phyloP scores from a whole-genome alignment of 2,113 vertebrate species.

The Hepsetus odoe region DNA sequence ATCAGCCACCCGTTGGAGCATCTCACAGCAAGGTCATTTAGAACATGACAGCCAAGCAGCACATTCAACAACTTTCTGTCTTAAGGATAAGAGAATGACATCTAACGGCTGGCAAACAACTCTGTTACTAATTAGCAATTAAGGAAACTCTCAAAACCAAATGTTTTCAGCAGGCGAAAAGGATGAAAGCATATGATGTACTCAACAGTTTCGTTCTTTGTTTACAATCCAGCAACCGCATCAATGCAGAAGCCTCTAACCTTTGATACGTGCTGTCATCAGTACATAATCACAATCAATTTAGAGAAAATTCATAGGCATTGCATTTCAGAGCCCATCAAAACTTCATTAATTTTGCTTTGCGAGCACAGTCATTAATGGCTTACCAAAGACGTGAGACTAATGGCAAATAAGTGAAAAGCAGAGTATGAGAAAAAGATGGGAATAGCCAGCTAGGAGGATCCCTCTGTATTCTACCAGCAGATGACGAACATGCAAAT shows the following conservation, averaged over 20 bases:
- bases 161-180: background rate
- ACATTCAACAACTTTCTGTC: constrained; percentile 11
- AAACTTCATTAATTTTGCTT: constrained; percentile 67
- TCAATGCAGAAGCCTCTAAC: constrained; percentile 55
- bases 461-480: background rate
- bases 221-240: constrained; percentile 56
- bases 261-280: constrained; percentile 62
- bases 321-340: constrained; percentile 63
- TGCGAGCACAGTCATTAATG: constrained; percentile 48
- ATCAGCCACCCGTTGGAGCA: background rate
- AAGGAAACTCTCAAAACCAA: constrained; percentile 7
- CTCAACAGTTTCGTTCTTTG: constrained; percentile 54
- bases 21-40: constrained; percentile 12
- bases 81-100: background rate
- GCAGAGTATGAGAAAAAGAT: background rate
- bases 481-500: background rate
- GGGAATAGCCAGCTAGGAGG: background rate
- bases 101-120: background rate
- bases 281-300: constrained; percentile 63
- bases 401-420: constrained; percentile 9
- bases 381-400: constrained; percentile 36
- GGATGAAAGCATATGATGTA: background rate
- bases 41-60: constrained; percentile 4
- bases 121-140: background rate
- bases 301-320: constrained; percentile 46